These are phyloP conservation scores for Creontiades dilutus DNA, from an alignment of 2,888 invertebrate species.

Conservation along the genomic window DNA sequence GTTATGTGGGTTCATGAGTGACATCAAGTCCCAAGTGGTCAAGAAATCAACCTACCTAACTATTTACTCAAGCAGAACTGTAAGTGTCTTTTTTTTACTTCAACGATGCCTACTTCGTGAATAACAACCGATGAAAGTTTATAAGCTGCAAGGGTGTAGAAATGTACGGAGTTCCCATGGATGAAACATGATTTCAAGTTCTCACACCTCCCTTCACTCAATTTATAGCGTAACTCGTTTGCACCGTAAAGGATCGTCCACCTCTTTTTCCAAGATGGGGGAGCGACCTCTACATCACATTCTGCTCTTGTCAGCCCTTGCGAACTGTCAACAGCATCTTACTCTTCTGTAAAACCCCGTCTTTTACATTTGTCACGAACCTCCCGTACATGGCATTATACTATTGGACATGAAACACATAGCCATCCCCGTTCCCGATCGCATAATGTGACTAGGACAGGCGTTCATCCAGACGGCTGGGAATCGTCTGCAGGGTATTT, in stretches of 20 bases:
- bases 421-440: slow-evolving; percentile 29
- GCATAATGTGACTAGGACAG: slow-evolving; percentile 42
- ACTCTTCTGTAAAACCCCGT: slow-evolving; percentile 22
- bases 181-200: slow-evolving; percentile 46
- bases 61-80: too few relatives aligned
- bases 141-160: background rate
- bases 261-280: background rate
- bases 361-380: slow-evolving; percentile 58
- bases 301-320: slow-evolving; percentile 21
- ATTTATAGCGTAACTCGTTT: slow-evolving; percentile 36
- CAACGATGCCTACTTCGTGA: background rate
- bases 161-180: slow-evolving; percentile 10
- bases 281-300: slow-evolving; percentile 6
- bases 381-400: slow-evolving; percentile 48
- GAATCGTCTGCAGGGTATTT: background rate
- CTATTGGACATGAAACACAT: slow-evolving; percentile 44
- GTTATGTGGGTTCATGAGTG: too few relatives aligned
- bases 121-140: background rate
- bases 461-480: slow-evolving; percentile 14
- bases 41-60: too few relatives aligned
- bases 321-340: slow-evolving; percentile 51
- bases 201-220: slow-evolving; percentile 5
- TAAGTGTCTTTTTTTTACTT: too few relatives aligned
- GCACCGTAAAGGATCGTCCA: slow-evolving; percentile 26
- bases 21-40: too few relatives aligned